A percentile compares a stretch with the other conserved stretches of the same genome.
phyloP scores from a whole-genome alignment of 2,113 vertebrate genomes.

The Triplophysa rosa region DNA sequence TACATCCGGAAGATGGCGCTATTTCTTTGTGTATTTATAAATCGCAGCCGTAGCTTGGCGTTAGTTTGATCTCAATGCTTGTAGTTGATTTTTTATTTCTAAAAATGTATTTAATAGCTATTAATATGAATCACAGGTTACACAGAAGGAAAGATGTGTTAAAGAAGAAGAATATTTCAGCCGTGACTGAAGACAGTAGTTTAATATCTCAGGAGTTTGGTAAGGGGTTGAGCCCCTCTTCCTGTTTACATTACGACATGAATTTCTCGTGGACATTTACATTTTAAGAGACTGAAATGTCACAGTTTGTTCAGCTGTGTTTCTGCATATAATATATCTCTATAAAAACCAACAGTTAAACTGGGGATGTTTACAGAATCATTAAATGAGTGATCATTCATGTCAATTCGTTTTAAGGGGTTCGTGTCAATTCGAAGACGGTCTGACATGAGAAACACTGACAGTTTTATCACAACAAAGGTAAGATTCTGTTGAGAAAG shows the following conservation, averaged over 20 bases:
- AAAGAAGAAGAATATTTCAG: not conserved
- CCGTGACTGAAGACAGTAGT: too few species aligned
- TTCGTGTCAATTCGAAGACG: too few species aligned
- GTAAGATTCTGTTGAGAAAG: not conserved
- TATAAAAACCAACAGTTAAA: not conserved
- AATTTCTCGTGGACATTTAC: not conserved
- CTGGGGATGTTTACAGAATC: not conserved
- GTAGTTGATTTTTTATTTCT: not conserved
- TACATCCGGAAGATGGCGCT: not conserved
- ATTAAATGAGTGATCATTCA: not conserved
- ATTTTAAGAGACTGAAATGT: not conserved
- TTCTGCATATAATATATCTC: not conserved
- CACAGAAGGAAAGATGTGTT: too few species aligned
- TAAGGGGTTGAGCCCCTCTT: not conserved
- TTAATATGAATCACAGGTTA: not conserved
- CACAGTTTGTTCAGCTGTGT: not conserved
- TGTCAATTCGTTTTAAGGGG: too few species aligned
- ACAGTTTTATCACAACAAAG: not conserved
- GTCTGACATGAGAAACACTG: not conserved
- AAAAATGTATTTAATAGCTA: not conserved
- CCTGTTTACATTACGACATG: slow-evolving; percentile 20
- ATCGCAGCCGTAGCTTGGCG: not conserved
- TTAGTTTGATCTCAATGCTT: not conserved
- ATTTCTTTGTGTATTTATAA: not conserved
- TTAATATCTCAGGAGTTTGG: not conserved